Percentiles rank a stretch among this genome's conserved stretches.
Conservation (phyloP, 2,113 vertebrate species). For the Microtus ochrogaster region DNA sequence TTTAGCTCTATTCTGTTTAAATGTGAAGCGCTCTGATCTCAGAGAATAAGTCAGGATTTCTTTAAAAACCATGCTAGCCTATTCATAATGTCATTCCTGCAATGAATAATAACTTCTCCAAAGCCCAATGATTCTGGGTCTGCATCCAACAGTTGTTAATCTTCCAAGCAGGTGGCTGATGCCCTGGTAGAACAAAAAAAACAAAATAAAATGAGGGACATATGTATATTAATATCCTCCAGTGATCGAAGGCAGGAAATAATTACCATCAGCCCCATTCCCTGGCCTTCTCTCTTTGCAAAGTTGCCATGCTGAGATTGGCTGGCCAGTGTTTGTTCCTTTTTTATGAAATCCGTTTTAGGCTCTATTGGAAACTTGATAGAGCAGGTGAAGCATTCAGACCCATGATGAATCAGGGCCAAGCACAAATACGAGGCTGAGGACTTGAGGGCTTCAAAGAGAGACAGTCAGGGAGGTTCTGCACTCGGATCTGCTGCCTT, state of each 20-base stretch:
- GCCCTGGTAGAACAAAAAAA: conserved; percentile 34
- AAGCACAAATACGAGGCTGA: conserved; percentile 66
- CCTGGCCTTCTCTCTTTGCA: conserved; percentile 12
- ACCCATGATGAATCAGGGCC: conserved; percentile 53
- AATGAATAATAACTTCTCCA: conserved; percentile 22
- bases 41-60: conserved; percentile 41
- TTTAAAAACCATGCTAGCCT: conserved; percentile 41
- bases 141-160: conserved; percentile 38
- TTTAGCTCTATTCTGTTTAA: conserved; percentile 48
- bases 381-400: conserved; percentile 60
- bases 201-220: conserved; percentile 12
- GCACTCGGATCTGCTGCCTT: conserved; percentile 43
- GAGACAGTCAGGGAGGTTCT: conserved; percentile 63
- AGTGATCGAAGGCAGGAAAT: conserved; percentile 8
- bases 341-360: conserved; percentile 23
- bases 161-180: conserved; percentile 41
- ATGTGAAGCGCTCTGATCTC: conserved; percentile 42
- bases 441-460: conserved; percentile 73
- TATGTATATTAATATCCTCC: conserved; percentile 21
- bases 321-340: neutral
- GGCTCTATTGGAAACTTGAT: conserved; percentile 49
- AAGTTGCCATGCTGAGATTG: neutral
- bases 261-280: conserved; percentile 24
- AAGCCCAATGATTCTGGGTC: conserved; percentile 22
- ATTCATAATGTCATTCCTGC: conserved; percentile 37